Evolutionary conservation across 2,888 invertebrate genomes (phyloP).

Genomic region (Rhagonycha lutea): DNA sequence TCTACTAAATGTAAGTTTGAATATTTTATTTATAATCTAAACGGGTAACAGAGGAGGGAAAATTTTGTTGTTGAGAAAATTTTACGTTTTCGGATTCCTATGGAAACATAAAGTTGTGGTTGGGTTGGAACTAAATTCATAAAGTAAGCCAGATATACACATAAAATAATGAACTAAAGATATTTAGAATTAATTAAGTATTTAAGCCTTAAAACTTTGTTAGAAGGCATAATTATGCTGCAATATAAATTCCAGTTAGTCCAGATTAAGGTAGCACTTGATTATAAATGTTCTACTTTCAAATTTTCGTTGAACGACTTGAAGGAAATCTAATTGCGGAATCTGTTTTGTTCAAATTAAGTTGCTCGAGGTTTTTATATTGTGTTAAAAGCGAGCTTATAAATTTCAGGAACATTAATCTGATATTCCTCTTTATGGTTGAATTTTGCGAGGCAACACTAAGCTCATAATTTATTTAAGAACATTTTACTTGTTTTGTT

Average conservation of each 20-base stretch:
- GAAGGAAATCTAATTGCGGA: conserved; percentile 19
- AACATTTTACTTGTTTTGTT: neutral
- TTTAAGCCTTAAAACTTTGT: conserved; percentile 24
- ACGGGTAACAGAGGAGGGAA: neutral
- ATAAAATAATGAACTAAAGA: conserved; percentile 24
- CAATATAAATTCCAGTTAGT: conserved; percentile 23
- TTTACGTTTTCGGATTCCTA: conserved; percentile 1
- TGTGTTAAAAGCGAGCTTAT: conserved; percentile 25
- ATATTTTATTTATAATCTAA: conserved; percentile 23
- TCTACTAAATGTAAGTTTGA: neutral
- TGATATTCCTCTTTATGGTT: conserved; percentile 20
- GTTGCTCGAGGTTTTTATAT: conserved; percentile 25
- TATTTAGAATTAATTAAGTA: conserved; percentile 35
- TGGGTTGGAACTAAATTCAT: neutral
- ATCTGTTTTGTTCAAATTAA: conserved; percentile 30
- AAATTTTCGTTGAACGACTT: conserved; percentile 13
- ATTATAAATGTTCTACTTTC: neutral
- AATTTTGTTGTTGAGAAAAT: conserved; percentile 9
- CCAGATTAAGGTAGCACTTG: neutral
- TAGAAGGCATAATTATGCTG: conserved; percentile 21
- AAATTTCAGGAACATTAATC: conserved; percentile 27
- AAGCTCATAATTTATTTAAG: neutral
- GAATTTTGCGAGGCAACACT: neutral
- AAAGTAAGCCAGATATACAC: neutral
- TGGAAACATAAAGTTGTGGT: neutral